A percentile compares a stretch with the other conserved stretches of the same genome.
phyloP scores from a whole-genome alignment of 2,888 invertebrate genomes.

The Conus canariensis region DNA sequence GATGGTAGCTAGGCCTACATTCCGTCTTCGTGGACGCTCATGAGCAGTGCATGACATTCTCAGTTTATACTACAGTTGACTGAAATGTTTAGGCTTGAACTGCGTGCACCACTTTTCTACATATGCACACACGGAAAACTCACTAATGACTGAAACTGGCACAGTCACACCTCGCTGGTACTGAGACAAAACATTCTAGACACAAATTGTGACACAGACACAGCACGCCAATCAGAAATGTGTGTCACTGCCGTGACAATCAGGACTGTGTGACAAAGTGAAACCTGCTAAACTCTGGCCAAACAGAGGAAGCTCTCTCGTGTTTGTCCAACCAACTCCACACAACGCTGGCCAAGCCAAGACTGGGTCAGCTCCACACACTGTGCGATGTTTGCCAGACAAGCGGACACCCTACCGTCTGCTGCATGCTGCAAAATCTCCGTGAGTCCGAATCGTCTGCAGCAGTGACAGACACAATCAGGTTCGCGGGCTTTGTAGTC shows the following conservation, averaged over 20 bases:
- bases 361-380: not conserved
- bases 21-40: too few relatives aligned
- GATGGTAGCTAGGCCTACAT: too few relatives aligned
- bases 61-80: too few relatives aligned
- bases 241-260: not conserved
- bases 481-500: too few relatives aligned
- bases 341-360: not conserved
- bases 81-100: too few relatives aligned
- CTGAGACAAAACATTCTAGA: too few relatives aligned
- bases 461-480: not conserved
- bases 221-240: not conserved
- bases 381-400: slow-evolving; percentile 12
- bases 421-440: slow-evolving; percentile 15
- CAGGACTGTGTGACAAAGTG: not conserved
- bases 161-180: too few relatives aligned
- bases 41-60: too few relatives aligned
- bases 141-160: too few relatives aligned
- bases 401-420: not conserved
- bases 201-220: too few relatives aligned
- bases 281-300: not conserved
- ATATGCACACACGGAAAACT: too few relatives aligned
- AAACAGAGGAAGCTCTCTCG: not conserved
- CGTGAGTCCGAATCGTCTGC: not conserved
- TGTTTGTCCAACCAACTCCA: not conserved
- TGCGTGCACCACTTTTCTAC: too few relatives aligned